Conservation (phyloP, 2,797 vertebrate genomes). For the Chromobotia macracanthus region DNA sequence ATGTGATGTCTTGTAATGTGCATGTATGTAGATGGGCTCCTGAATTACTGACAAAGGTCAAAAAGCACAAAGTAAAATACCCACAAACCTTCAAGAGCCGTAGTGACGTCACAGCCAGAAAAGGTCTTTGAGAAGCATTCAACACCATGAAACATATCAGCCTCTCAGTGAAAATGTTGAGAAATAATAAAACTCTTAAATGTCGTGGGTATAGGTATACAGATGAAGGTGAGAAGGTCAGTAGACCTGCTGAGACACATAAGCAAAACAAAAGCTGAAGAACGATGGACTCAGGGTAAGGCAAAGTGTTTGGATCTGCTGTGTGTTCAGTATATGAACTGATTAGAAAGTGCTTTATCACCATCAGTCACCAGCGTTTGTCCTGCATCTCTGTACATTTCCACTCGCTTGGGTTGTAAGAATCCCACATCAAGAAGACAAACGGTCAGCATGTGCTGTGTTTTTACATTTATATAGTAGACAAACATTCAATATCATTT, state of each 20-base stretch:
- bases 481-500: conserved; percentile 57
- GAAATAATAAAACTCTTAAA: conserved; percentile 55
- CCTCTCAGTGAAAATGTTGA: conserved; percentile 56
- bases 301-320: conserved; percentile 79
- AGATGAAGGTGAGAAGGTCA: conserved; percentile 60
- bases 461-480: conserved; percentile 39
- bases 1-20: conserved; percentile 4
- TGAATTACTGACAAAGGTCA: conserved; percentile 57
- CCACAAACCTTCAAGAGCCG: conserved; percentile 43
- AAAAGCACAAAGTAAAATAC: conserved; percentile 46
- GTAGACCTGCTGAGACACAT: conserved; percentile 56
- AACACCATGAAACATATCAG: conserved; percentile 55
- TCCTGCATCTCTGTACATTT: conserved; percentile 13
- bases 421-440: conserved; percentile 32
- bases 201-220: conserved; percentile 36
- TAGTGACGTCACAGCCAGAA: conserved; percentile 47
- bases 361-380: conserved; percentile 57
- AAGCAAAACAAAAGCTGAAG: conserved; percentile 70
- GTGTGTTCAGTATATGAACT: conserved; percentile 74
- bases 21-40: conserved; percentile 50
- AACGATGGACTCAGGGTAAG: conserved; percentile 78
- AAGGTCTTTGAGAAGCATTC: conserved; percentile 37
- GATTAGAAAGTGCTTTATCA: conserved; percentile 75
- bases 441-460: conserved; percentile 41
- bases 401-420: not conserved